Evolutionary conservation across 2,797 vertebrate genomes (phyloP), one percentile per base, ranked within the genome.

Genomic region (Paguma larvata): DNA sequence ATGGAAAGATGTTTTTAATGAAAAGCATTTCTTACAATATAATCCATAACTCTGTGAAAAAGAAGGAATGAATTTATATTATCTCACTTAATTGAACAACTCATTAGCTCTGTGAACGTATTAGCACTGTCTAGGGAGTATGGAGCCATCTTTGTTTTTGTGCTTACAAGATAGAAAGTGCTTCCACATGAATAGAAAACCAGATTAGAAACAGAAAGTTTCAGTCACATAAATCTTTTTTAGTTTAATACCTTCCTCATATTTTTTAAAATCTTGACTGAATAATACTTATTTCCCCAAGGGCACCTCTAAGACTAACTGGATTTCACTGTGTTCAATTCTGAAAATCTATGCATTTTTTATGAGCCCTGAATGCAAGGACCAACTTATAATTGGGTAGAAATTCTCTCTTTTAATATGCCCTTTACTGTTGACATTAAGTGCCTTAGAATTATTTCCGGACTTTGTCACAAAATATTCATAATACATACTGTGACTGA

Each of bases 361-460:
- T 77, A 97, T 92, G 78, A 97, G 59, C 48, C 11, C 65, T 85
- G 62, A 85, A 67, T 92, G 94, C 30, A 32, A 65, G 27, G 32
- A 70, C 72, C 46, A 94, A 84, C 48, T 95, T 87, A 1, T 73
- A 95, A 89, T 77, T 94, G 48, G 94, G 65, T 94, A 91, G 48
- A 89, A 86, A 89, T 14, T 53, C 94, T 91, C 59, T 96, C 75
- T 95, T 89, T 91, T 85, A 51, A 96, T 95, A 95, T 97, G 84
- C 38, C 92, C 93, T 97, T 95, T 95, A 67, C 87, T 85, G 11
- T 97, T 97, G 88, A 90, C 87, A 95, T 85, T 95, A 95, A 95
- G 23, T 89, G 14, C 27, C 59, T 86, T 92, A 38, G 77, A 92
- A 94, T 95, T 97, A 91, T 92, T 97, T 97, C 85, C 91, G 89